Percentiles rank a stretch among this genome's conserved stretches.
Conservation (phyloP, 2,888 invertebrate genomes). For the Cremastobaeus sp. region DNA sequence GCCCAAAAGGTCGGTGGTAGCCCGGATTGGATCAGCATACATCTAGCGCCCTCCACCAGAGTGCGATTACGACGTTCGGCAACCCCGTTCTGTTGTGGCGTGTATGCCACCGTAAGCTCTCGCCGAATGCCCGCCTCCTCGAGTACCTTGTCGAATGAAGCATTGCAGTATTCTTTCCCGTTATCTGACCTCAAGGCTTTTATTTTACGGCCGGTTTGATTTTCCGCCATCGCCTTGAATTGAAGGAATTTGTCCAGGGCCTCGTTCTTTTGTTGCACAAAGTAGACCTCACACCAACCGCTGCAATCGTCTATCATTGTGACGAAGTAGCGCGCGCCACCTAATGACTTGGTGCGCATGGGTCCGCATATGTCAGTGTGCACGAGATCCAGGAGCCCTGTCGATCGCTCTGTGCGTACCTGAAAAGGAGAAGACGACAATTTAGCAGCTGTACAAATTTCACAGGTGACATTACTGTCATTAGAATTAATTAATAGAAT, state of each 20-base stretch:
- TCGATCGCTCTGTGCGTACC: background rate
- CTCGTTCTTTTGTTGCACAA: constrained; percentile 44
- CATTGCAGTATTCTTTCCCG: constrained; percentile 2
- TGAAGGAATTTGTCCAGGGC: constrained; percentile 27
- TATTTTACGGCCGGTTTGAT: constrained; percentile 39
- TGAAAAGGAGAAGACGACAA: constrained; percentile 17
- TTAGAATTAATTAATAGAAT: too few relatives aligned
- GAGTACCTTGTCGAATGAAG: constrained; percentile 28
- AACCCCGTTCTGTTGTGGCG: constrained; percentile 63
- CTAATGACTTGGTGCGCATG: constrained; percentile 17
- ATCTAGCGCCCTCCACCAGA: constrained; percentile 54
- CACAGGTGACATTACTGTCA: background rate
- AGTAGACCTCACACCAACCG: constrained; percentile 47
- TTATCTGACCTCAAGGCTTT: constrained; percentile 22
- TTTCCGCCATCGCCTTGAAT: constrained; percentile 43
- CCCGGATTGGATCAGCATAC: constrained; percentile 34
- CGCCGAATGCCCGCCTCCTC: constrained; percentile 51
- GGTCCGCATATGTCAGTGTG: constrained; percentile 37
- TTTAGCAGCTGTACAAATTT: constrained; percentile 15
- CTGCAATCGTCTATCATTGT: constrained; percentile 61
- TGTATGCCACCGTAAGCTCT: constrained; percentile 63
- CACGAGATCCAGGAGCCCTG: constrained; percentile 16
- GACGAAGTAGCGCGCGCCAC: constrained; percentile 46
- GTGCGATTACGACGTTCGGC: constrained; percentile 66
- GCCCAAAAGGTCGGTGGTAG: constrained; percentile 41